Evolutionary conservation across 2,797 vertebrate genomes (phyloP), one percentile per base, ranked within the genome.

Genomic region (Picus viridis): DNA sequence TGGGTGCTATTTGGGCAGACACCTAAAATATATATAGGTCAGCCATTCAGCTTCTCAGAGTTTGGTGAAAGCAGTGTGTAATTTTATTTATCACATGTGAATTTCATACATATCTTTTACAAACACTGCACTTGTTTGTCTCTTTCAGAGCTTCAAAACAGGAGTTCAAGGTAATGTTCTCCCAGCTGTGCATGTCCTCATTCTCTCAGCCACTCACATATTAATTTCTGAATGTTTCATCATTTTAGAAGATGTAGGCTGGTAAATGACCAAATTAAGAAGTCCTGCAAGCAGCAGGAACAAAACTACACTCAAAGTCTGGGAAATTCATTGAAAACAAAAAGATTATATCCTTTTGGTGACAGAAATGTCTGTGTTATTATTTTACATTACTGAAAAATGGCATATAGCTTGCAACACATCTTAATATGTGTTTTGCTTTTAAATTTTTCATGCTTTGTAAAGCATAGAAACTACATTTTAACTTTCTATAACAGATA

Each of bases 151-250:
- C 19, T 69, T 83, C 27, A 65, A 75, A 92, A 80, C 18, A 39
- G 12, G 3, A 19, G 6, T 71, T 71, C 34, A 89, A 11, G 24
- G 39, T 39, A 36, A 61, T 61, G 7, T 72, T 74, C 27, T 86
- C 6, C 16, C 15, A 26, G 2, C 27, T 8, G 36, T 30, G 18
- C 5, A 30, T 1, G 1, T 51, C 18, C 10, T 59, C 17, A 30
- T 47, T 14, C 6, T 14, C 22, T 74, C 2, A 67, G 1, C 0
- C 8, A 22, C 34, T 61, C 53, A 51, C 1, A 2, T n/a, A 34
- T n/a, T 86, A 2, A 27, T 62, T 70, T 67, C 29, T 67, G 26
- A 91, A 68, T 32, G 10, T 1, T 70, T 74, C 9, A 9, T 61
- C 5, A 0, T 24, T 82, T 94, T 61, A 64, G 71, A 81, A 88